A percentile compares a stretch with the other conserved stretches of the same genome.
Evolutionary conservation across 2,797 vertebrate species (phyloP).

Genomic region (Sardinella longiceps): DNA sequence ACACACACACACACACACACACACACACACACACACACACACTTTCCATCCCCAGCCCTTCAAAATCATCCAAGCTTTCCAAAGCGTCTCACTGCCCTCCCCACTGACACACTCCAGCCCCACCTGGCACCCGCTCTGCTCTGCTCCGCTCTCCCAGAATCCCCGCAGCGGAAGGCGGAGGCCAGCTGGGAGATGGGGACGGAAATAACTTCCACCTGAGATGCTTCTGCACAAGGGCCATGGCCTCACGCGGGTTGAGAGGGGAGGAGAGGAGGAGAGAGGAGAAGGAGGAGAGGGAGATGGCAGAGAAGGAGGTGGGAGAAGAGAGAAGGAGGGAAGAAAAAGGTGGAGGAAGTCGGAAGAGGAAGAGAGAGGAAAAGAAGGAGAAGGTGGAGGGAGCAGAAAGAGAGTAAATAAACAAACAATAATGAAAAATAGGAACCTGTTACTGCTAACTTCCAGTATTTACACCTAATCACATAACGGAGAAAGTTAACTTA

Average conservation of each 20-base stretch:
- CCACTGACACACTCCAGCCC: not conserved
- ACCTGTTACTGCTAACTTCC: not conserved
- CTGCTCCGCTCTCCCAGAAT: not conserved
- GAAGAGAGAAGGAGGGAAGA: too few species aligned
- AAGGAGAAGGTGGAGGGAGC: too few species aligned
- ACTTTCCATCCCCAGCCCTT: not conserved
- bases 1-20: not conserved
- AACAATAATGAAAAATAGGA: not conserved
- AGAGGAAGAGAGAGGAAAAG: too few species aligned
- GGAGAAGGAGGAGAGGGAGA: too few species aligned
- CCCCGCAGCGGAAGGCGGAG: too few species aligned
- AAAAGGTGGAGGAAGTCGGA: too few species aligned
- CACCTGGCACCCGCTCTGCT: not conserved
- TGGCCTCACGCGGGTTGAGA: too few species aligned
- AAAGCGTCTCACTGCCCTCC: too few species aligned
- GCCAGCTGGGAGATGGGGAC: not conserved
- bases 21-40: not conserved
- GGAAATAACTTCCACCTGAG: not conserved
- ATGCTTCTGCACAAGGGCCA: not conserved
- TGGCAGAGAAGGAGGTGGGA: too few species aligned
- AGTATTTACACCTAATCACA: too few species aligned
- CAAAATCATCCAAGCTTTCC: not conserved
- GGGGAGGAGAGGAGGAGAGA: too few species aligned
- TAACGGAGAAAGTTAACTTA: not conserved
- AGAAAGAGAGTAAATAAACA: too few species aligned